These are phyloP conservation scores for Prunella fulvescens DNA, from an alignment of 2,113 vertebrate genomes.

Conservation along the genomic window DNA sequence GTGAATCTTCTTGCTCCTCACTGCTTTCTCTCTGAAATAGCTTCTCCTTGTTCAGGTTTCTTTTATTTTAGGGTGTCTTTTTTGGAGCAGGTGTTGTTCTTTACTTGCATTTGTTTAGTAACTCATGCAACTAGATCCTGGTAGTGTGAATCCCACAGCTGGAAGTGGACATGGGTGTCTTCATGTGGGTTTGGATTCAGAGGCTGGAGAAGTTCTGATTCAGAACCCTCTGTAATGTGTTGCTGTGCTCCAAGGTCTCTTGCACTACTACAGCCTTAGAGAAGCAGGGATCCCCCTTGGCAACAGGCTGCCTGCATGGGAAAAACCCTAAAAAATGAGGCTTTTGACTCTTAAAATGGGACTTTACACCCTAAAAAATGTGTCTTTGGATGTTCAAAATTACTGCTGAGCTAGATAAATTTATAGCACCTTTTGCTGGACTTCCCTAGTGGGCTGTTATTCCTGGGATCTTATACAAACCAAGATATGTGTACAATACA, in stretches of 20 bases:
- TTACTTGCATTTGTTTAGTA: background rate
- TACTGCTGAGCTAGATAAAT: background rate
- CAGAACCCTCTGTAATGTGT: background rate
- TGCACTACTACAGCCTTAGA: background rate
- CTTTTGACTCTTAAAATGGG: background rate
- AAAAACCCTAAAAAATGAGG: background rate
- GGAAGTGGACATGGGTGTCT: background rate
- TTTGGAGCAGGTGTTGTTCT: background rate
- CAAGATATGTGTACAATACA: background rate
- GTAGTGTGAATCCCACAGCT: background rate
- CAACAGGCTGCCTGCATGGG: background rate
- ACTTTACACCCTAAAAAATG: background rate
- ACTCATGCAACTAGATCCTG: background rate
- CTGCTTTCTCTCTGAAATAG: background rate
- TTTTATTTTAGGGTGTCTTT: background rate
- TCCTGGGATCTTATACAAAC: background rate
- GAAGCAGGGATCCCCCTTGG: background rate
- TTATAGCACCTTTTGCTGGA: background rate
- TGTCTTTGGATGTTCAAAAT: background rate
- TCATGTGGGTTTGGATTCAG: background rate
- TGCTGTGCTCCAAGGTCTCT: background rate
- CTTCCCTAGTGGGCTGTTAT: background rate
- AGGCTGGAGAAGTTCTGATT: background rate
- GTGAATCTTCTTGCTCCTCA: background rate
- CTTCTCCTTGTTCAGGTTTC: background rate